Evolutionary conservation across 2,113 vertebrate species (phyloP).

Genomic region (Theristicus caerulescens): DNA sequence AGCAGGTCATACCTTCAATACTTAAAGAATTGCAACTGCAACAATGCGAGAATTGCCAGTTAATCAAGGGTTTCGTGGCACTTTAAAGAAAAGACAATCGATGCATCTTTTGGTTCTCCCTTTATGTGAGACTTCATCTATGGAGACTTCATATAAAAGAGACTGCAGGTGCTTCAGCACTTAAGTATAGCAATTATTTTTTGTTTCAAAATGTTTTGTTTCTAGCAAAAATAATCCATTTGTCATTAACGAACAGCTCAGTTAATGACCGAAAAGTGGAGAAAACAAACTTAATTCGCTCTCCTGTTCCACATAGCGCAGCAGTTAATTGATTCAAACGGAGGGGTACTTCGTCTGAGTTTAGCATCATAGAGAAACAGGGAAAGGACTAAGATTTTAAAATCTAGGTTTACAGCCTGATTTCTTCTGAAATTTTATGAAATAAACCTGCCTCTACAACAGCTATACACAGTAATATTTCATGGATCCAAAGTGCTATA

Average conservation of each 20-base stretch:
- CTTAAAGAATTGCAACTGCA: neutral
- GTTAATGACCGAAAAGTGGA: slow-evolving; percentile 3
- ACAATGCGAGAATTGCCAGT: neutral
- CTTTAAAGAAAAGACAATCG: neutral
- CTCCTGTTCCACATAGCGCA: neutral
- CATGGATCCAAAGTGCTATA: neutral
- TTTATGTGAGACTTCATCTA: neutral
- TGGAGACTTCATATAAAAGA: neutral
- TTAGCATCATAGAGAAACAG: neutral
- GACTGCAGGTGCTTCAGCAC: neutral
- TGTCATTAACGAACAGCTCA: neutral
- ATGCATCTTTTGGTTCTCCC: neutral
- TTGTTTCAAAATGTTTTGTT: neutral
- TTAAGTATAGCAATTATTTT: neutral
- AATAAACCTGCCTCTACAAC: neutral
- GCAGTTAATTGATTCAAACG: neutral
- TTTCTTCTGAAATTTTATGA: neutral
- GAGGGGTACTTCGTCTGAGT: neutral
- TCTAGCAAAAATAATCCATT: neutral
- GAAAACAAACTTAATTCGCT: neutral
- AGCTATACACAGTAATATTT: neutral
- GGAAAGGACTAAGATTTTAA: neutral
- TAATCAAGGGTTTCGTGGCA: neutral
- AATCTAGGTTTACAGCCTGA: neutral
- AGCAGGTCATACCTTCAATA: neutral